Evolutionary conservation across 2,113 vertebrate species (phyloP), one percentile per base, ranked within the genome.

Genomic region (Hassar affinis): DNA sequence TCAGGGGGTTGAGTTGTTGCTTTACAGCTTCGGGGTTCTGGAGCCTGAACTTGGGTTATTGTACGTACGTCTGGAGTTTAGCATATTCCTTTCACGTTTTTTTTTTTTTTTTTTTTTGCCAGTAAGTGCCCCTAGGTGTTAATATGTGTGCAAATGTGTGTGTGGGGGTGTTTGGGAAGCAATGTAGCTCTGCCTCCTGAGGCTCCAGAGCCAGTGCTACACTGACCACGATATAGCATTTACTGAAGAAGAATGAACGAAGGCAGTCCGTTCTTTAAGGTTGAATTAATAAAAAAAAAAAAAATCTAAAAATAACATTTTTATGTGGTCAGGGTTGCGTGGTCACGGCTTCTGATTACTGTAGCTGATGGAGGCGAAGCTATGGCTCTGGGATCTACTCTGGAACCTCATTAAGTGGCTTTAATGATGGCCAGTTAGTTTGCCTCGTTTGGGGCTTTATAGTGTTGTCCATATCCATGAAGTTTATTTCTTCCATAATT

Each of bases 381-480:
- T 30, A 35, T 64, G 62, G 9, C 18, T 72, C 35, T 12, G 25
- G 66, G 22, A 69, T 69, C 14, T 72, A 69, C 35, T 25, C 4
- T n/a, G n/a, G n/a, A n/a, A n/a, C n/a, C n/a, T n/a, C n/a, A n/a
- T n/a, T n/a, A n/a, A 25, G 30, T 35, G 18, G 30, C 30, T 33
- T 18, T 75, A 52, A 75, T 52, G 27, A 54, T 52, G 17, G n/a
- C 27, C 47, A 33, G 15, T 33, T 49, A 30, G 15, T 9, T 79
- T n/a, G n/a, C 57, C 35, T 47, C 45, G 45, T 66, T 80, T 80
- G 12, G 71, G 51, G 27, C 51, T 76, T 76, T 35, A 12, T 54
- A 35, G 6, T 54, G 10, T 76, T 54, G 17, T 56, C 49, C n/a
- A 30, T 42, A 22, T 77, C 62, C 30, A 27, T 62, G 59, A 47